Evolutionary conservation across 2,888 invertebrate genomes (phyloP).

Genomic region (Punctoribates punctum): DNA sequence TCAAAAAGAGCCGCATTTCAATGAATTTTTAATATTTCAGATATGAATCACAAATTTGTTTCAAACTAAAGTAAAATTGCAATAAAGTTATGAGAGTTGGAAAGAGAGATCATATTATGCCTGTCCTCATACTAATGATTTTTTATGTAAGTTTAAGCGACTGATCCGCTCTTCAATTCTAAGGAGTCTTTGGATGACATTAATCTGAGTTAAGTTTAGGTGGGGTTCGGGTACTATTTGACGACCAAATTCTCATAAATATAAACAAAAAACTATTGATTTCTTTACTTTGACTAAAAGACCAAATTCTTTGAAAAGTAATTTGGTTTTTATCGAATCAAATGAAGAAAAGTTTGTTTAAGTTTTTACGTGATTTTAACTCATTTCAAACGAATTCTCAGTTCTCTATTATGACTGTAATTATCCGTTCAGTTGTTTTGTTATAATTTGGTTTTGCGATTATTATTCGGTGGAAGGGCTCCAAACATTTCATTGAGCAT

Average conservation of each 20-base stretch:
- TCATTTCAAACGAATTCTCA: not conserved
- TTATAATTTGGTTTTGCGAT: slow-evolving; percentile 22
- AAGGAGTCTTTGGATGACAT: too few relatives aligned
- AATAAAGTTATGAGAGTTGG: not conserved
- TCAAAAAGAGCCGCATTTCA: not conserved
- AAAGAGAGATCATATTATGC: slow-evolving; percentile 13
- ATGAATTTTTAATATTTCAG: not conserved
- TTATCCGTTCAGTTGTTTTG: not conserved
- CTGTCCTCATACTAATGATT: not conserved
- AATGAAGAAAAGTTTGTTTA: not conserved
- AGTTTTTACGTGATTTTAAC: slow-evolving; percentile 7
- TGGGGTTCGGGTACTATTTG: too few relatives aligned
- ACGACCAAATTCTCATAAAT: not conserved
- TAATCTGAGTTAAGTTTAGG: too few relatives aligned
- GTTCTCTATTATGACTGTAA: not conserved
- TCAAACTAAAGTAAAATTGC: not conserved
- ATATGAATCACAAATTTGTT: not conserved
- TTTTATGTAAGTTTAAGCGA: too few relatives aligned
- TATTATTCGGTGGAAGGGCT: not conserved
- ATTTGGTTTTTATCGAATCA: not conserved
- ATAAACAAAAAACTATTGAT: not conserved
- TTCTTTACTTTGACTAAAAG: not conserved
- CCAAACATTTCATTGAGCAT: slow-evolving; percentile 24
- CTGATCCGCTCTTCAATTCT: too few relatives aligned
- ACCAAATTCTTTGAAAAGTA: not conserved